phyloP scores from a whole-genome alignment of 53 echinoderm and acorn worm species.

The Zoroaster sp. region DNA sequence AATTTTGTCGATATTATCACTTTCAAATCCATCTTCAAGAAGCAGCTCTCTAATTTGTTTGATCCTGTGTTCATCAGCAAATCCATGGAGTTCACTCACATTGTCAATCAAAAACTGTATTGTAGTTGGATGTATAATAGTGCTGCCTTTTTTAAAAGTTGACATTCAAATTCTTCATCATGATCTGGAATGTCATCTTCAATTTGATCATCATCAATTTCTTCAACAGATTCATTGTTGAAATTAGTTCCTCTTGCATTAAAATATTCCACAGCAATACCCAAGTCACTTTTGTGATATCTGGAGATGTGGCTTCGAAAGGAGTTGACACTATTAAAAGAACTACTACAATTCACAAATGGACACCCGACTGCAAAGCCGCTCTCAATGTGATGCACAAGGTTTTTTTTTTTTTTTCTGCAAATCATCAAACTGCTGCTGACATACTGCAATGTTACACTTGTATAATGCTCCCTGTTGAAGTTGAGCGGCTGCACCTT shows the following conservation, averaged over 20 bases:
- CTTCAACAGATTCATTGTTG: not conserved
- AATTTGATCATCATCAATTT: slow-evolving; percentile 17
- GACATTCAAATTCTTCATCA: not conserved
- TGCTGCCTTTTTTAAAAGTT: slow-evolving; percentile 1
- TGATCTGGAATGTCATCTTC: not conserved
- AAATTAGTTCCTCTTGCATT: not conserved
- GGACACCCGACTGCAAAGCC: not conserved
- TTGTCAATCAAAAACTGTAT: slow-evolving; percentile 18
- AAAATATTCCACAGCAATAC: slow-evolving; percentile 4
- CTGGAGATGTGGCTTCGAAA: slow-evolving; percentile 4
- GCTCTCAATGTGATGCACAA: not conserved
- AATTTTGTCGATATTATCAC: not conserved
- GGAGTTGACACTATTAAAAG: not conserved
- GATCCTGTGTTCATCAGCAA: slow-evolving; percentile 2
- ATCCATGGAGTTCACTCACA: not conserved
- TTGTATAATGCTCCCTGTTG: not conserved
- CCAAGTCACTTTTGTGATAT: not conserved
- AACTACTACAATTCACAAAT: not conserved
- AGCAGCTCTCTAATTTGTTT: not conserved
- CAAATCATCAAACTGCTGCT: not conserved
- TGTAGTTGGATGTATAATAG: not conserved
- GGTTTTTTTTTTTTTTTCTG: not conserved
- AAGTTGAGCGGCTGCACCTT: not conserved
- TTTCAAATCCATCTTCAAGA: not conserved
- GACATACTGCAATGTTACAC: not conserved